phyloP scores from a whole-genome alignment of 2,797 vertebrate genomes.

The Xiphorhynchus erythropygius region DNA sequence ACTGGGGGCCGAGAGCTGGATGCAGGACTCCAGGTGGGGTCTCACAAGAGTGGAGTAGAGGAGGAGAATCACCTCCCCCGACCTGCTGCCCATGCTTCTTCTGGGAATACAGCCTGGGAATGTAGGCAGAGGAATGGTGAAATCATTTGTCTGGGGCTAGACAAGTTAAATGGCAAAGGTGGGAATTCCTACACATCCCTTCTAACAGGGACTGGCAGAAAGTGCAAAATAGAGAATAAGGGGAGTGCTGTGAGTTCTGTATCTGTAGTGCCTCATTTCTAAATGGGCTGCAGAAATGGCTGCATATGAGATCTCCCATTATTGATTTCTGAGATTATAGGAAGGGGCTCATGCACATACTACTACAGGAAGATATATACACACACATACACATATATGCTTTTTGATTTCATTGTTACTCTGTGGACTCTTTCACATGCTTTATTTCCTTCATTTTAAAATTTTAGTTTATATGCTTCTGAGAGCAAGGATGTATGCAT shows the following conservation, averaged over 20 bases:
- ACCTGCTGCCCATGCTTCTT: background rate
- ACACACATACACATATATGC: no score
- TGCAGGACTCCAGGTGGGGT: background rate
- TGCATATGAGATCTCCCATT: background rate
- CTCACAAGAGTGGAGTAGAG: background rate
- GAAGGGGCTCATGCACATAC: background rate
- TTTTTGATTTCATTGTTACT: background rate
- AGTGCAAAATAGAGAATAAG: background rate
- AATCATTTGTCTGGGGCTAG: fast-evolving
- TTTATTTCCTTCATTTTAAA: background rate
- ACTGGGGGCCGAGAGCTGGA: fast-evolving
- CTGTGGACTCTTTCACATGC: background rate
- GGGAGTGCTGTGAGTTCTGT: background rate
- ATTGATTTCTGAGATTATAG: background rate
- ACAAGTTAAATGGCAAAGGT: background rate
- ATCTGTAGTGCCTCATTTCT: background rate
- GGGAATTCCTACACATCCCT: background rate
- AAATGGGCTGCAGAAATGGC: background rate
- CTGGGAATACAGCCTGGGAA: background rate
- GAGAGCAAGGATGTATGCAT: background rate
- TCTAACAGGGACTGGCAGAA: background rate
- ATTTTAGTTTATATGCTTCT: background rate
- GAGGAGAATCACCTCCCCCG: background rate
- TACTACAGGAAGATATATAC: background rate
- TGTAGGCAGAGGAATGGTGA: background rate